A percentile compares a stretch with the other conserved stretches of the same genome.
phyloP scores from a whole-genome alignment of 2,113 vertebrate genomes.

The Toxostoma redivivum region DNA sequence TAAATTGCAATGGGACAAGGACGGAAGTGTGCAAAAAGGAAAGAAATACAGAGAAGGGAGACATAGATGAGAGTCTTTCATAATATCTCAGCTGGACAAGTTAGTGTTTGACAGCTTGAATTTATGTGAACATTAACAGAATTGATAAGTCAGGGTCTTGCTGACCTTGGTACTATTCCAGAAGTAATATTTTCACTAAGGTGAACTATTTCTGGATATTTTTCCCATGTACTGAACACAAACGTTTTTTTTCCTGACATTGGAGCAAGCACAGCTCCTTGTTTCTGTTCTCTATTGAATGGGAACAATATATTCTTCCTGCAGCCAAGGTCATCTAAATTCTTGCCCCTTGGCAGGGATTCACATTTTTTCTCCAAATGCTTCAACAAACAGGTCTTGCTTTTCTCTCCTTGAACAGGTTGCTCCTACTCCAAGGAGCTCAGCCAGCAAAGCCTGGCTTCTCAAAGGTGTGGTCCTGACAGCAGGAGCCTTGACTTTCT shows the following conservation, averaged over 20 bases:
- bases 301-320: conserved; percentile 31
- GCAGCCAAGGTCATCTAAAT: conserved; percentile 14
- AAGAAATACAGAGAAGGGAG: conserved; percentile 15
- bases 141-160: conserved; percentile 69
- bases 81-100: conserved; percentile 43
- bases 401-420: neutral
- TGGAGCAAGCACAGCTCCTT: neutral
- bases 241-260: conserved; percentile 17
- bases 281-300: conserved; percentile 35
- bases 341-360: neutral
- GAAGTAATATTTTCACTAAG: conserved; percentile 68
- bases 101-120: conserved; percentile 53
- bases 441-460: neutral
- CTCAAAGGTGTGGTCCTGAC: neutral
- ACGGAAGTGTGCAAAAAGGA: neutral
- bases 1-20: neutral
- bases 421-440: neutral
- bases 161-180: conserved; percentile 69
- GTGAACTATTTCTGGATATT: conserved; percentile 63
- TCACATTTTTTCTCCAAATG: neutral
- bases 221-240: conserved; percentile 32
- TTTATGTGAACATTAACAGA: conserved; percentile 60
- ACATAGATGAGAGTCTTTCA: neutral
- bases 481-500: neutral
- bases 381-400: neutral